Conservation (phyloP, 2,113 vertebrate genomes). For the Sylvia atricapilla region DNA sequence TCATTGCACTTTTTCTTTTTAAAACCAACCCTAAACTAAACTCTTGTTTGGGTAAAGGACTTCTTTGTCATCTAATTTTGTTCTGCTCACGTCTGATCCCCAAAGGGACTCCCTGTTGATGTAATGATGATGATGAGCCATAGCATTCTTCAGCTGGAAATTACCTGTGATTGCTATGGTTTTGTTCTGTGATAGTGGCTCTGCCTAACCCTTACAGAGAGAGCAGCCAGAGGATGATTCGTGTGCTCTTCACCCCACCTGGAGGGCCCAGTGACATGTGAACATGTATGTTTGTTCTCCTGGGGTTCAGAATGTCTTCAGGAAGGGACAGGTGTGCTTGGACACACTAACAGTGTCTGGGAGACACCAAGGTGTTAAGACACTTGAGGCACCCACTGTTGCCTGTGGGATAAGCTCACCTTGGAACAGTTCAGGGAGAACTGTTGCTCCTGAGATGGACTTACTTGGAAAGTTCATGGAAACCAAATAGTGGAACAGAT, state of each 20-base stretch:
- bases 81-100: accelerated
- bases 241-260: not conserved
- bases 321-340: not conserved
- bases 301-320: not conserved
- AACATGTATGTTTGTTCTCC: not conserved
- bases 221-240: not conserved
- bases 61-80: not conserved
- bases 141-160: not conserved
- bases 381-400: not conserved
- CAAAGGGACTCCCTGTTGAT: not conserved
- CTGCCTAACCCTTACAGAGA: not conserved
- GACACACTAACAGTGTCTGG: not conserved
- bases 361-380: not conserved
- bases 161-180: not conserved
- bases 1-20: not conserved
- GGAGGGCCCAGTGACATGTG: not conserved
- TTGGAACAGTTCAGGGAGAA: not conserved
- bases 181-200: not conserved
- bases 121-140: not conserved
- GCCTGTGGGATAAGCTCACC: not conserved
- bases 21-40: not conserved
- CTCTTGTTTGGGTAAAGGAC: not conserved
- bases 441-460: not conserved
- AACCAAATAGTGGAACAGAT: not conserved
- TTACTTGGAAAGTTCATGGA: not conserved